A percentile compares a stretch with the other conserved stretches of the same genome.
These are phyloP conservation scores for Odontothrips loti DNA, from an alignment of 2,888 invertebrate genomes.

Conservation along the genomic window DNA sequence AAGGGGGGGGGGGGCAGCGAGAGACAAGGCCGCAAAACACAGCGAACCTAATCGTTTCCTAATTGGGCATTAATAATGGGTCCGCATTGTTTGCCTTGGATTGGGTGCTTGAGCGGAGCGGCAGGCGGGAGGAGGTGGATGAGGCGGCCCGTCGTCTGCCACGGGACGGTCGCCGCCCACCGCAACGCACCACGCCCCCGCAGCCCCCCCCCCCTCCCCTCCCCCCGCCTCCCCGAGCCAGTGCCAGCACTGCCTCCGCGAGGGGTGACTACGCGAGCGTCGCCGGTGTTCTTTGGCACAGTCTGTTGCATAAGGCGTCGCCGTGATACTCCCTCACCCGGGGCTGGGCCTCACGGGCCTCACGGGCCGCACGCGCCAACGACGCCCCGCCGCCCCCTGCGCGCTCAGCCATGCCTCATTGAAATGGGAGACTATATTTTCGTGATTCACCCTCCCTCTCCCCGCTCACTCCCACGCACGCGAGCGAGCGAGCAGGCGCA, in stretches of 20 bases:
- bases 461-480: not conserved
- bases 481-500: too few relatives aligned
- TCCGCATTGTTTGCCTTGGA: not conserved
- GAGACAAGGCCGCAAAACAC: not conserved
- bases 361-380: too few relatives aligned
- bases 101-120: not conserved
- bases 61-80: constrained; percentile 23
- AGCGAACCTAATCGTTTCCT: constrained; percentile 9
- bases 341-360: too few relatives aligned
- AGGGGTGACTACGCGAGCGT: too few relatives aligned
- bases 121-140: not conserved
- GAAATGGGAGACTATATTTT: constrained; percentile 1
- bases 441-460: constrained; percentile 6
- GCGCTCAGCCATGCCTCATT: not conserved
- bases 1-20: too few relatives aligned
- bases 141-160: not conserved
- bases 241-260: not conserved
- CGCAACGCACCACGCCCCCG: not conserved
- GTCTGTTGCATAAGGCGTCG: too few relatives aligned
- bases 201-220: not conserved
- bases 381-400: too few relatives aligned
- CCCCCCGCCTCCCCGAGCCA: not conserved
- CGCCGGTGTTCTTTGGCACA: too few relatives aligned
- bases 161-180: not conserved
- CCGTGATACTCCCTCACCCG: too few relatives aligned